Evolutionary conservation across 2,113 vertebrate genomes (phyloP), one percentile per base, ranked within the genome.

Genomic region (Brachyhypopomus gauderio): DNA sequence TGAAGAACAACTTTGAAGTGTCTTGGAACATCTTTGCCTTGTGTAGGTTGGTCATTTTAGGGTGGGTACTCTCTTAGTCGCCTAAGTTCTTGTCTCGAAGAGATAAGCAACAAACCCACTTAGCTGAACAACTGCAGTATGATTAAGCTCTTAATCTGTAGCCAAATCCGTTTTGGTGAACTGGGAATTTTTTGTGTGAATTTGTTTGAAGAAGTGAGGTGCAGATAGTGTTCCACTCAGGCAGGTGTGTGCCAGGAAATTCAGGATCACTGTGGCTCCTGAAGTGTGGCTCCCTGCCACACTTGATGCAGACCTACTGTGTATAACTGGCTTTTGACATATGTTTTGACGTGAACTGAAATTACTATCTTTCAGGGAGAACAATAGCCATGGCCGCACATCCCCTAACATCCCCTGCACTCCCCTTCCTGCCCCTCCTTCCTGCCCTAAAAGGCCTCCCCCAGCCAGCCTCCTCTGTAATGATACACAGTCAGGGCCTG

Each of bases 361-460:
- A 79, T 77, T 67, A 82, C 78, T 67, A 79, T 79, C 58, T 80
- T 25, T 56, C 22, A 77, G 52, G 73, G 77, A 55, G 81, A 77
- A 88, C 66, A 88, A 41, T 81, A 80, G 79, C 75, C 3, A n/a
- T 56, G 4, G 2, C 8, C 9, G 12, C 14, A 52, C 9, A 8
- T 52, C 5, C 41, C 41, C 9, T 41, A 41, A 9, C 45, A 8
- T 52, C 45, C 45, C 45, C 45, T 5, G 4, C 41, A 25, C 74
- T 19, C 75, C 78, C 0, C 75, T 82, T 80, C 66, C 5, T 22
- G 55, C 58, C 52, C 69, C 73, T 58, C 30, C 67, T 45, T 25
- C 48, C 81, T 72, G 74, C 90, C 90, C 87, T 91, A 90, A 91
- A 92, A 91, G 89, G 88, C 86, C 79, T 89, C 89, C 84, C 85